Conservation (phyloP, 2,797 vertebrate species). For the Fistularia commersonii region DNA sequence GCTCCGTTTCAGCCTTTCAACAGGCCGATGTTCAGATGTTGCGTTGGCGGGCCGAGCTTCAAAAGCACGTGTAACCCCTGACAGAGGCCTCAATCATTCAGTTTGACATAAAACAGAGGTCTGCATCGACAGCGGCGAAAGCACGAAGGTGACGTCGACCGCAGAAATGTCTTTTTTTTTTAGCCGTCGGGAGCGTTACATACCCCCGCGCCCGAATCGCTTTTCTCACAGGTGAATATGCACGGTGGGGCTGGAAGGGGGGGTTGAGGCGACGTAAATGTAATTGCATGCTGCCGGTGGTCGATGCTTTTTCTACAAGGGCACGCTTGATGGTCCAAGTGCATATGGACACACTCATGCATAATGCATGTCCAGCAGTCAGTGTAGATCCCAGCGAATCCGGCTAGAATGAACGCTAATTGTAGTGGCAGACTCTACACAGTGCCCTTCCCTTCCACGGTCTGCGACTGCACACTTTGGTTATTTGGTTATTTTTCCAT, state of each 20-base stretch:
- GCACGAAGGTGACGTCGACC: too few relatives aligned
- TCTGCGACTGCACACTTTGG: too few relatives aligned
- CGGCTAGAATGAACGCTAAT: slow-evolving; percentile 82
- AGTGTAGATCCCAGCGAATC: slow-evolving; percentile 77
- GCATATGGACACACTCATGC: slow-evolving; percentile 87
- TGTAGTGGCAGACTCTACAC: slow-evolving; percentile 82
- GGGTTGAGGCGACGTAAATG: slow-evolving; percentile 55
- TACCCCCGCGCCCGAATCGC: slow-evolving; percentile 5
- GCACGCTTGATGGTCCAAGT: slow-evolving; percentile 90
- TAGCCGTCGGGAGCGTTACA: neutral
- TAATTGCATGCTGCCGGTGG: slow-evolving; percentile 61
- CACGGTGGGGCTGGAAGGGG: slow-evolving; percentile 24
- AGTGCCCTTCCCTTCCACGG: slow-evolving; percentile 56
- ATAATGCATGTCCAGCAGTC: slow-evolving; percentile 93
- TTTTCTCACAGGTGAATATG: slow-evolving; percentile 27
- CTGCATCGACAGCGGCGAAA: too few relatives aligned
- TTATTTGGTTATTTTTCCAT: too few relatives aligned
- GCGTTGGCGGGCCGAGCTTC: slow-evolving; percentile 1
- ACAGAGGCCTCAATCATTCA: too few relatives aligned
- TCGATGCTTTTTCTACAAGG: slow-evolving; percentile 74
- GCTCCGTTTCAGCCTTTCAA: neutral
- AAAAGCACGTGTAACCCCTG: neutral
- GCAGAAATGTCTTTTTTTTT: neutral
- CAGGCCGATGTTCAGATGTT: neutral
- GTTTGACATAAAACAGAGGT: too few relatives aligned